Percentiles rank a stretch among this genome's conserved stretches.
Evolutionary conservation across 2,888 invertebrate species (phyloP).

Genomic region (Antheraea assamensis): DNA sequence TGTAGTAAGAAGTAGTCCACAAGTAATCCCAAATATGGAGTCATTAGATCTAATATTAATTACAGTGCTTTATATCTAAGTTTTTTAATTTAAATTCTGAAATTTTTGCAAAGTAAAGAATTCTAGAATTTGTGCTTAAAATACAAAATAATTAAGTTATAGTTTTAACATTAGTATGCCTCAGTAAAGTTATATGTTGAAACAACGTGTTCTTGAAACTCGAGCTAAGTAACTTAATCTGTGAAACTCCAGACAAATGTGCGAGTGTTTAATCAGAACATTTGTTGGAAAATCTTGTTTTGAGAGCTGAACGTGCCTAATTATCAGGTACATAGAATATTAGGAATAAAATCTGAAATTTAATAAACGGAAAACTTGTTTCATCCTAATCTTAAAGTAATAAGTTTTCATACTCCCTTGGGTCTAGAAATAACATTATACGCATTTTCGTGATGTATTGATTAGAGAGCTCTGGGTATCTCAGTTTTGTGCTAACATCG

Average conservation of each 20-base stretch:
- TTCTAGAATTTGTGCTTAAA: not conserved
- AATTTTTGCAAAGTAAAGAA: not conserved
- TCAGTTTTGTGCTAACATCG: not conserved
- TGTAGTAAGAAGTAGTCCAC: not conserved
- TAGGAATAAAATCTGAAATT: not conserved
- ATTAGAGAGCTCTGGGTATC: not conserved
- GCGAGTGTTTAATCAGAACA: conserved; percentile 1
- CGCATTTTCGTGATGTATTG: not conserved
- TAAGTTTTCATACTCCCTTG: not conserved
- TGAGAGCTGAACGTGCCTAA: not conserved
- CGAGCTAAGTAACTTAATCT: not conserved
- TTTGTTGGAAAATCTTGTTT: conserved; percentile 7
- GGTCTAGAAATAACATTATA: not conserved
- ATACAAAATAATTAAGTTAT: not conserved
- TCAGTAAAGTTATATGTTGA: not conserved
- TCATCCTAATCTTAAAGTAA: not conserved
- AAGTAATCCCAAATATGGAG: not conserved
- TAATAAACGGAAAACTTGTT: not conserved
- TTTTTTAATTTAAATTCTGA: not conserved
- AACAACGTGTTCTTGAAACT: conserved; percentile 6
- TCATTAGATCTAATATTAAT: too few species aligned
- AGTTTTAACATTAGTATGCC: not conserved
- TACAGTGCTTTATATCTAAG: not conserved
- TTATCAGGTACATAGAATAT: not conserved
- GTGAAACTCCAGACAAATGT: not conserved